These are phyloP conservation scores for Tokudaia muenninki DNA, from an alignment of 2,797 vertebrate genomes.

Conservation along the genomic window DNA sequence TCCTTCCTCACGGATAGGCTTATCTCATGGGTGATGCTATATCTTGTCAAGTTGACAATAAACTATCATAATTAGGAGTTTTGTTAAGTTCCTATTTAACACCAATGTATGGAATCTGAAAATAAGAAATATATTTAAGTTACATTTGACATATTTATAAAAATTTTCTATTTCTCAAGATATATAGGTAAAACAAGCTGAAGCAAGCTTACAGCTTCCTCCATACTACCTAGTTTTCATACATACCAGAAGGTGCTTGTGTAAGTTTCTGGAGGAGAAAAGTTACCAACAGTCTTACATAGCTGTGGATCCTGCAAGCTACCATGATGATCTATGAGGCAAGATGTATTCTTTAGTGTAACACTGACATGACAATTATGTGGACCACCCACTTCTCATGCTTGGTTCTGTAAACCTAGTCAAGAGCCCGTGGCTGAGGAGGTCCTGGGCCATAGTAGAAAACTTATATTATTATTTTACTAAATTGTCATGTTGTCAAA, in stretches of 20 bases:
- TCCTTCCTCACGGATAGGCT: background rate
- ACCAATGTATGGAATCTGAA: background rate
- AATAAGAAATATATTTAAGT: background rate
- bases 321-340: background rate
- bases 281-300: background rate
- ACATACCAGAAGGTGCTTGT: background rate
- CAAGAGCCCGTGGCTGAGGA: background rate
- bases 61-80: background rate
- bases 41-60: background rate
- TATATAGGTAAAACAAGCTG: background rate
- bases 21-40: background rate
- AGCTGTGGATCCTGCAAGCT: background rate
- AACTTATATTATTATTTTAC: background rate
- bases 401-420: background rate
- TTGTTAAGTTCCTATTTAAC: background rate
- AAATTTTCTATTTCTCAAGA: background rate
- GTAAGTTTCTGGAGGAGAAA: background rate
- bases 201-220: background rate
- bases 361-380: background rate
- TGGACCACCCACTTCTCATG: background rate
- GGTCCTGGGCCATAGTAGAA: background rate
- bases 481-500: background rate
- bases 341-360: background rate
- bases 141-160: background rate
- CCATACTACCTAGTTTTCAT: background rate